Conservation (phyloP, 2,888 invertebrate genomes). For the Agonopterix subpropinquella region DNA sequence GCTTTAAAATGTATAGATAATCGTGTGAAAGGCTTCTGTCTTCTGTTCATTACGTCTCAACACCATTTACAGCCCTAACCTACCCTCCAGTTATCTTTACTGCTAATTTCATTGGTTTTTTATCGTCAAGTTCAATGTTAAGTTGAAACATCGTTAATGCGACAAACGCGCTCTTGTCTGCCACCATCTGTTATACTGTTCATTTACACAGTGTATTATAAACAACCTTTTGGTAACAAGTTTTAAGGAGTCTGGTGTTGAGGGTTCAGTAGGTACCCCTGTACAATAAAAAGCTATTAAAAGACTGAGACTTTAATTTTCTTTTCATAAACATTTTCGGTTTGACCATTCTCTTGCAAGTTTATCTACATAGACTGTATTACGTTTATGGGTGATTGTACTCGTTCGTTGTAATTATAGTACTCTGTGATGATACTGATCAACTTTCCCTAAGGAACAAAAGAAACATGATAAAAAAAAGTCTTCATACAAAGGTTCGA, state of each 20-base stretch:
- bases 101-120: constrained; percentile 65
- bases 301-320: too few species aligned
- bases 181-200: constrained; percentile 41
- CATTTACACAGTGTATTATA: constrained; percentile 47
- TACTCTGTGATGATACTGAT: too few species aligned
- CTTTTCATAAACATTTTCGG: too few species aligned
- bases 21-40: constrained; percentile 6
- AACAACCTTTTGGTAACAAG: constrained; percentile 32
- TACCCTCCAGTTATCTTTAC: constrained; percentile 62
- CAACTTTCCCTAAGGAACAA: too few species aligned
- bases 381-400: too few species aligned
- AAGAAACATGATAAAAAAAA: too few species aligned
- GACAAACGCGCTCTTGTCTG: constrained; percentile 50
- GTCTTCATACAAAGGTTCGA: too few species aligned
- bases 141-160: constrained; percentile 32
- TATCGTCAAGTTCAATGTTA: constrained; percentile 44
- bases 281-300: too few species aligned
- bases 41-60: constrained; percentile 14
- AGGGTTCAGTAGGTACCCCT: not conserved
- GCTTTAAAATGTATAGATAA: not conserved
- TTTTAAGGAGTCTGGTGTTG: constrained; percentile 18
- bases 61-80: constrained; percentile 41
- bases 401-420: too few species aligned
- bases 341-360: too few species aligned
- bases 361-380: too few species aligned